Conservation (phyloP, 1,140 invertebrate species). For the Chironomus tepperi region DNA sequence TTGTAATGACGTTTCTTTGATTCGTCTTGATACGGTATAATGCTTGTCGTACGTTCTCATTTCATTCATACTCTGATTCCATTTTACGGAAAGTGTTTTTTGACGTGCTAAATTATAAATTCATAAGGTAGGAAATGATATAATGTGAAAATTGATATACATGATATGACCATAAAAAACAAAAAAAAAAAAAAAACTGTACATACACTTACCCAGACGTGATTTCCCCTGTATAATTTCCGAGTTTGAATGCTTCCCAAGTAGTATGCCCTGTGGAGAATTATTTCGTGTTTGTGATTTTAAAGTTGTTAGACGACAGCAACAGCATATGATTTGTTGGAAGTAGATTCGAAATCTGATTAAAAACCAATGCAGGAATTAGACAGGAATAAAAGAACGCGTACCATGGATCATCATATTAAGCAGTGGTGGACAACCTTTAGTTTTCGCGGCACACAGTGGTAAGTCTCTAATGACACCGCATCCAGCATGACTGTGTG, state of each 20-base stretch:
- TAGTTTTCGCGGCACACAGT: neutral
- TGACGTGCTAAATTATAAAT: neutral
- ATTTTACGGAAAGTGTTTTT: neutral
- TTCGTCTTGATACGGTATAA: neutral
- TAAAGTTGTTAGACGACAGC: conserved; percentile 31
- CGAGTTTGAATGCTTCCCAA: neutral
- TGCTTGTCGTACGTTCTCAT: neutral
- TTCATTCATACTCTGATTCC: conserved; percentile 18
- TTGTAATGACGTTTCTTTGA: neutral
- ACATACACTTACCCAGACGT: neutral
- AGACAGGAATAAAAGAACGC: neutral
- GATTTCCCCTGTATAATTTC: neutral
- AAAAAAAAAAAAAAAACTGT: neutral
- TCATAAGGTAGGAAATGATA: neutral
- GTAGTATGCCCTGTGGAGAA: conserved; percentile 4
- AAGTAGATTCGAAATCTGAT: conserved; percentile 48
- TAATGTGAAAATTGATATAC: neutral
- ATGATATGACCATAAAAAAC: neutral
- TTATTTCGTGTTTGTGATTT: conserved; percentile 8
- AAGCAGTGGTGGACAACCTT: neutral
- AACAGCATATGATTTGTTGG: conserved; percentile 44
- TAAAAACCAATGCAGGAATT: conserved; percentile 26
- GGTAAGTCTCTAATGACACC: too few relatives aligned
- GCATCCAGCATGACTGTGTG: too few relatives aligned
- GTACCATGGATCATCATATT: neutral